A percentile compares a stretch with the other conserved stretches of the same genome.
These are phyloP conservation scores for Labia minor DNA, from an alignment of 2,888 invertebrate species.

Conservation along the genomic window DNA sequence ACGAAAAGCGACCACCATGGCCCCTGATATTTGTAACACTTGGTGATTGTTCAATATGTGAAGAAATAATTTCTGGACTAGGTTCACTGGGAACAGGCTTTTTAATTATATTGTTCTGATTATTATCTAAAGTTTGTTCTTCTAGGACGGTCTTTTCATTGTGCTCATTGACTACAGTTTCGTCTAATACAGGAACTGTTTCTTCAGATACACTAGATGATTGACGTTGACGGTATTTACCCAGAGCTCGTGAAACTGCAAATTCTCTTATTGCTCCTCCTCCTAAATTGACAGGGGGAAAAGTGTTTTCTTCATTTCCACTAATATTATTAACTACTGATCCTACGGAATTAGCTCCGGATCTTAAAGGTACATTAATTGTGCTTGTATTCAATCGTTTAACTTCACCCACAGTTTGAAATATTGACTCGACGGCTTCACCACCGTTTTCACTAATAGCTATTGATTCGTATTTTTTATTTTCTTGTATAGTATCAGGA, in stretches of 20 bases:
- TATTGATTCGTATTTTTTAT: constrained; percentile 33
- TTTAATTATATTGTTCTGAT: constrained; percentile 18
- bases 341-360: constrained; percentile 22
- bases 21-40: constrained; percentile 50
- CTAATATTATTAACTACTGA: constrained; percentile 13
- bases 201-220: constrained; percentile 62
- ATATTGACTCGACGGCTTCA: constrained; percentile 39
- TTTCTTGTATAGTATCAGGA: constrained; percentile 37
- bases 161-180: constrained; percentile 31
- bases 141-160: constrained; percentile 45
- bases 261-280: constrained; percentile 65
- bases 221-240: constrained; percentile 64
- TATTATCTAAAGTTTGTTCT: constrained; percentile 35
- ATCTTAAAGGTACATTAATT: constrained; percentile 22
- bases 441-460: neutral
- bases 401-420: constrained; percentile 63
- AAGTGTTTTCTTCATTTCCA: constrained; percentile 31
- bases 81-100: neutral
- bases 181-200: constrained; percentile 44
- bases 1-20: constrained; percentile 35
- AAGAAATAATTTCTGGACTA: constrained; percentile 28
- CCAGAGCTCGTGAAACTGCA: constrained; percentile 69
- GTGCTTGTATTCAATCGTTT: constrained; percentile 44
- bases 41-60: constrained; percentile 52
- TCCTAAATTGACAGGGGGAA: constrained; percentile 45